Evolutionary conservation across 2,797 vertebrate genomes (phyloP).

Genomic region (Notolabrus celidotus): DNA sequence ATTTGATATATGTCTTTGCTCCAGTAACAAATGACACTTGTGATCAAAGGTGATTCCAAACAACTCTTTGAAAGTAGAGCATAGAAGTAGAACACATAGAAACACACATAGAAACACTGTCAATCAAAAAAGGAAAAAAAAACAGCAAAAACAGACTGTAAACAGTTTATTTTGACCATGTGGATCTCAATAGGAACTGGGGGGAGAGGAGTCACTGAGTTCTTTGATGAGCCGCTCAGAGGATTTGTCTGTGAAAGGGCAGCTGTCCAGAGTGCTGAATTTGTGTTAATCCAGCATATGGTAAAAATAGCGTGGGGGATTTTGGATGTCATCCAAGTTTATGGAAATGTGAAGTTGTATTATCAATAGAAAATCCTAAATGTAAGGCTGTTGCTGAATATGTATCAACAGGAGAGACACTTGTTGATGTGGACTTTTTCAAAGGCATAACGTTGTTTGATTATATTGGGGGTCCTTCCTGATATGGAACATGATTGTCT

Average conservation of each 20-base stretch:
- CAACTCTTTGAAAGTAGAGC: conserved; percentile 6
- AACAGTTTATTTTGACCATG: conserved; percentile 60
- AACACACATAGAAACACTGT: conserved; percentile 39
- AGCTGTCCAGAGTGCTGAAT: conserved; percentile 86
- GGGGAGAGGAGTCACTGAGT: conserved; percentile 74
- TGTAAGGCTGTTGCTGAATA: background rate
- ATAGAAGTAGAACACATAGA: conserved; percentile 20
- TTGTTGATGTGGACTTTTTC: background rate
- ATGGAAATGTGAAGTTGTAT: conserved; percentile 57
- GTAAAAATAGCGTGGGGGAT: conserved; percentile 80
- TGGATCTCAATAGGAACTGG: conserved; percentile 63
- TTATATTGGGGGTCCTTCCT: background rate
- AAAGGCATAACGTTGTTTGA: background rate
- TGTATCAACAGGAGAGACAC: conserved; percentile 6
- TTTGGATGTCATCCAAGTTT: conserved; percentile 74
- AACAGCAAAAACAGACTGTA: conserved; percentile 39
- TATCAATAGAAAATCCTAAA: conserved; percentile 35
- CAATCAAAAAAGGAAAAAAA: conserved; percentile 20
- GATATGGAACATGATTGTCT: background rate
- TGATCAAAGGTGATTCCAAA: background rate
- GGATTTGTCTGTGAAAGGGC: conserved; percentile 83
- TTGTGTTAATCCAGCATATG: conserved; percentile 84
- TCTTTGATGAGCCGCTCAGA: conserved; percentile 83
- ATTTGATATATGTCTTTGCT: conserved; percentile 4
- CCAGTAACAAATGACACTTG: background rate